Percentiles rank a stretch among this genome's conserved stretches.
Evolutionary conservation across 1,140 invertebrate species (phyloP).

Genomic region (Drosophila saltans): DNA sequence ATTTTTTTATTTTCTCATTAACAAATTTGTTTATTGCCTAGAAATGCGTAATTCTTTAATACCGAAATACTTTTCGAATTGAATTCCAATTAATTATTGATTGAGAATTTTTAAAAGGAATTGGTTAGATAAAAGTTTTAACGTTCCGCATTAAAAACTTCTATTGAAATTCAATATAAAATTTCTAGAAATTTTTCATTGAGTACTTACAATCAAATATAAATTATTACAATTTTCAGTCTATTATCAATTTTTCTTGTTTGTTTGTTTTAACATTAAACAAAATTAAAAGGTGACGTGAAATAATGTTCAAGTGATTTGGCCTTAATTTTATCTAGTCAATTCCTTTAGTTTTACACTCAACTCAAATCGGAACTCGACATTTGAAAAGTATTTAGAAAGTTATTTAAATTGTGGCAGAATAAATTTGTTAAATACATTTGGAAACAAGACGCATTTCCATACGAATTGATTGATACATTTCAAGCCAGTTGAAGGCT

Average conservation of each 20-base stretch:
- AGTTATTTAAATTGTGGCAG: neutral
- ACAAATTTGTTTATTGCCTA: constrained; percentile 80
- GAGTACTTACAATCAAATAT: neutral
- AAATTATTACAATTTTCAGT: constrained; percentile 4
- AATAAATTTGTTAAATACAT: neutral
- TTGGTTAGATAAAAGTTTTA: neutral
- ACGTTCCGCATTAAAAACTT: neutral
- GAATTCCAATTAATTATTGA: neutral
- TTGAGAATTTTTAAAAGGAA: neutral
- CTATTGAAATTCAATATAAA: neutral
- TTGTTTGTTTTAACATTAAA: neutral
- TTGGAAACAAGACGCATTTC: too few species aligned
- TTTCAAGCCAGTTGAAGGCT: neutral
- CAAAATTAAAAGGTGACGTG: neutral
- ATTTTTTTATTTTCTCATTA: constrained; percentile 41
- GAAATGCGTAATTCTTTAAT: constrained; percentile 65
- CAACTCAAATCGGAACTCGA: neutral
- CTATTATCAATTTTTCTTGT: neutral
- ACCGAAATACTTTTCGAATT: constrained; percentile 8
- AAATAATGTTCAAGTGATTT: neutral
- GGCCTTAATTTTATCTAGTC: neutral
- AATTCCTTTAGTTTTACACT: neutral
- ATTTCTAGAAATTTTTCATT: neutral
- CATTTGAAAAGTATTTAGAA: neutral
- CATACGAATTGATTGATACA: neutral